Percentiles rank a stretch among this genome's conserved stretches.
Evolutionary conservation across 2,888 invertebrate species (phyloP).

Genomic region (Tetropium fuscum): DNA sequence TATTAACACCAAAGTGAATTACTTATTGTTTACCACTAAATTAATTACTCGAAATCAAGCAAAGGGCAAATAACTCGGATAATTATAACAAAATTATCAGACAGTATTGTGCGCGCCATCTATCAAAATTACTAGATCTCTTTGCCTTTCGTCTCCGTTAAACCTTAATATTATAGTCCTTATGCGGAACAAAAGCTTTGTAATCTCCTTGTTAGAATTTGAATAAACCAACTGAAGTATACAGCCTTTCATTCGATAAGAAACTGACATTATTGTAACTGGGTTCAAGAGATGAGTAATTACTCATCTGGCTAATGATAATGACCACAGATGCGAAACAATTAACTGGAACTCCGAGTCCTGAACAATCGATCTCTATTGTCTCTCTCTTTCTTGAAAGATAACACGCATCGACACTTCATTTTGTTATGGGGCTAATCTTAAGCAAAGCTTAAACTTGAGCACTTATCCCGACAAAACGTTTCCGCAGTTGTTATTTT

Average conservation of each 20-base stretch:
- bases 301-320: slow-evolving; percentile 51
- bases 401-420: slow-evolving; percentile 48
- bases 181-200: slow-evolving; percentile 22
- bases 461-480: neutral
- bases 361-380: slow-evolving; percentile 44
- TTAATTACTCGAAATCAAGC: too few species aligned
- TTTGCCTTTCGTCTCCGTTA: slow-evolving; percentile 23
- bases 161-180: slow-evolving; percentile 22
- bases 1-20: too few species aligned
- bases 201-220: slow-evolving; percentile 41
- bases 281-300: slow-evolving; percentile 44
- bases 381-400: slow-evolving; percentile 29
- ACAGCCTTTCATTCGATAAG: slow-evolving; percentile 42
- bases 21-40: too few species aligned
- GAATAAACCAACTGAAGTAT: slow-evolving; percentile 46
- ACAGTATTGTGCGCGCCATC: slow-evolving; percentile 20
- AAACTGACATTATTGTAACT: slow-evolving; percentile 44
- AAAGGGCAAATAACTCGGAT: neutral
- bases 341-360: slow-evolving; percentile 43
- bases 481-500: neutral
- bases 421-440: slow-evolving; percentile 42
- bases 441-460: slow-evolving; percentile 7
- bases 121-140: slow-evolving; percentile 35
- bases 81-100: neutral
- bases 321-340: slow-evolving; percentile 52